Percentiles rank a stretch among this genome's conserved stretches.
Evolutionary conservation across 2,888 invertebrate genomes (phyloP).

Genomic region (Petrolisthes cinctipes): DNA sequence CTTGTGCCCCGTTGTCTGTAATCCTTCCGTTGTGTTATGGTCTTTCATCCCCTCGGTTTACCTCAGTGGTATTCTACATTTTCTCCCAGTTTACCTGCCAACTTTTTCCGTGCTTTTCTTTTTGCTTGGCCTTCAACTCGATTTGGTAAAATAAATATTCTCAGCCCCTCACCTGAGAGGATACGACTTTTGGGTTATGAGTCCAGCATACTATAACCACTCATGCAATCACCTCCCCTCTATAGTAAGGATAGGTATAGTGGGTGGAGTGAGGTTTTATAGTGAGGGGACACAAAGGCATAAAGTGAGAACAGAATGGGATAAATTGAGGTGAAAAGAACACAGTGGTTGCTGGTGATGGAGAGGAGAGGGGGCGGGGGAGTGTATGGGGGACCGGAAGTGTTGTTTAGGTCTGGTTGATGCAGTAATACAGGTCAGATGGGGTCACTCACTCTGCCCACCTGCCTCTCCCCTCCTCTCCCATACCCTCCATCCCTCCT

Average conservation of each 20-base stretch:
- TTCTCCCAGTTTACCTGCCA: too few relatives aligned
- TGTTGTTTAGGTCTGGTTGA: constrained; percentile 3
- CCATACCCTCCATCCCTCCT: too few relatives aligned
- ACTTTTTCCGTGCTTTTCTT: too few relatives aligned
- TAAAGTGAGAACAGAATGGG: neutral
- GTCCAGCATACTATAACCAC: too few relatives aligned
- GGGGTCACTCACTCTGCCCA: neutral
- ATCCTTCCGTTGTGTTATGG: too few relatives aligned
- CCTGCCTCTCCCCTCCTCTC: neutral
- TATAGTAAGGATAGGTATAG: neutral
- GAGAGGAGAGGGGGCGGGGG: neutral
- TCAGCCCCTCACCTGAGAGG: too few relatives aligned
- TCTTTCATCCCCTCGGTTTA: too few relatives aligned
- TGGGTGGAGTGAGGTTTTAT: neutral
- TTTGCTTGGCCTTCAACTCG: too few relatives aligned
- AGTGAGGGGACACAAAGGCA: neutral
- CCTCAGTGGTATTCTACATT: too few relatives aligned
- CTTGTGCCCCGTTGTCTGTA: neutral
- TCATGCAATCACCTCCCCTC: too few relatives aligned
- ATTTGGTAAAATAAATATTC: too few relatives aligned
- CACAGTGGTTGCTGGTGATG: neutral
- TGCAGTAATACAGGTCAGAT: constrained; percentile 9
- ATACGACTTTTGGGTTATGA: too few relatives aligned
- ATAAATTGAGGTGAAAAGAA: neutral
- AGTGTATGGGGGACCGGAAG: neutral